These are phyloP conservation scores for Ectropis grisescens DNA, from an alignment of 1,140 invertebrate genomes.

Conservation along the genomic window DNA sequence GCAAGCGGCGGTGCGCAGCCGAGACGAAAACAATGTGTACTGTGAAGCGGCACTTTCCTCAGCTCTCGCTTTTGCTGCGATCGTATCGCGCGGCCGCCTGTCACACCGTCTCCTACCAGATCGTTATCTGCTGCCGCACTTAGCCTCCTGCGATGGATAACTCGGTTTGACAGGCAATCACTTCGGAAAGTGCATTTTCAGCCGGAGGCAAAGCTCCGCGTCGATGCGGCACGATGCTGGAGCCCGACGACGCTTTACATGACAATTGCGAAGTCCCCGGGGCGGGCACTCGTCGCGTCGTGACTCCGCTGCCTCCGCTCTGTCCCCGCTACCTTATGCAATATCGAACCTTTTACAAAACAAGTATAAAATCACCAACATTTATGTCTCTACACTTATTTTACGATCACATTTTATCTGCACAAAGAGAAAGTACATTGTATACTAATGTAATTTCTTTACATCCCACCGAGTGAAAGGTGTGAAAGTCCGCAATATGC, in stretches of 20 bases:
- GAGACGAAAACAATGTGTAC: conserved; percentile 10
- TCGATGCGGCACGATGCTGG: conserved; percentile 18
- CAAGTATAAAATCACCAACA: too few relatives aligned
- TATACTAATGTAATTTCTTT: conserved; percentile 9
- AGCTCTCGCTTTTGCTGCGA: conserved; percentile 12
- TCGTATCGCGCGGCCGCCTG: conserved; percentile 11
- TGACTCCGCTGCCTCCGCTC: conserved; percentile 22
- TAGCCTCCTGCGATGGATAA: conserved; percentile 30
- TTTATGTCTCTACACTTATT: too few relatives aligned
- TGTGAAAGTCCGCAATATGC: conserved; percentile 20
- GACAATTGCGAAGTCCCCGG: conserved; percentile 50
- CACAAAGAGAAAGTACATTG: conserved; percentile 21
- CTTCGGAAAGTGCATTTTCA: conserved; percentile 61
- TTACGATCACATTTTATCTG: too few relatives aligned
- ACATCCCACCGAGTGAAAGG: conserved; percentile 20
- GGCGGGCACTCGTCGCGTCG: conserved; percentile 22
- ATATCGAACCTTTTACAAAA: conserved; percentile 12
- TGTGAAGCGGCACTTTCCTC: conserved; percentile 4
- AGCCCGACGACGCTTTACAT: conserved; percentile 47
- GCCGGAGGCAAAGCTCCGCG: conserved; percentile 36
- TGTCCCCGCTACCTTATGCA: conserved; percentile 13
- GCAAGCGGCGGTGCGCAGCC: too few relatives aligned
- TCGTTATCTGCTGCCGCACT: conserved; percentile 39
- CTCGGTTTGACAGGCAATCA: conserved; percentile 54
- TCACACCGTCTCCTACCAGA: conserved; percentile 19